Base-by-base conservation (phyloP, 2,113 vertebrate species). In the Chionomys nivalis region DNA sequence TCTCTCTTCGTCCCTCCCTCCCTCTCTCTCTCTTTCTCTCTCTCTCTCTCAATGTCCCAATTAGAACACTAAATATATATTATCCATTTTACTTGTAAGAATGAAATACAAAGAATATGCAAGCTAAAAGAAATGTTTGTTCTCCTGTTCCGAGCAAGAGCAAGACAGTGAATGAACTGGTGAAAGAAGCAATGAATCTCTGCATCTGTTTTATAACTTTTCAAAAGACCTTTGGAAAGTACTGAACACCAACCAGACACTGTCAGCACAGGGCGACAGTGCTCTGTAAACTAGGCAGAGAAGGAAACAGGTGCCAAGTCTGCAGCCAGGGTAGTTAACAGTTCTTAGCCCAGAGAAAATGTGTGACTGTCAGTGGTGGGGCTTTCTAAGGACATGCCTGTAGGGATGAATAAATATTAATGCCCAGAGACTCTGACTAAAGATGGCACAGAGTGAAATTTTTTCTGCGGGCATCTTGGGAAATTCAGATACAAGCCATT, bases 211-310 rank as follows among this genome's bases (percentile, higher is more conserved):
- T 94, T 78, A 78, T 94, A 55, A 26, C 39, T 39, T 96, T 93
- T 91, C 42, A 49, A 89, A 94, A 8, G 26, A 97, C 49, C 52
- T 96, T 91, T 95, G 61, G 75, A 95, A 95, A 94, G 47, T 90
- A 93, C 68, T 70, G 16, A 91, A 52, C 83, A 94, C 36, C 42
- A 90, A 94, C 36, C 42, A 87, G 78, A 91, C 36, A 93, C 33
- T 95, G 72, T 76, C 73, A 49, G 79, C 55, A 95, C 36, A 93
- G 44, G 36, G 16, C 63, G 49, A 44, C 36, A 94, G 47, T 66
- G 66, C 31, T 82, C 66, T 92, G 47, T 63, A 95, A 93, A 93
- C 24, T 47, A 93, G 63, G 23, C 19, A 82, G 8, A 55, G 68
- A 86, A 82, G 66, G 17, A 89, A 90, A 52, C 78, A 24, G 58